Percentiles rank a stretch among this genome's conserved stretches.
Evolutionary conservation across 2,888 invertebrate species (phyloP).

Genomic region (Masnerella sp.): DNA sequence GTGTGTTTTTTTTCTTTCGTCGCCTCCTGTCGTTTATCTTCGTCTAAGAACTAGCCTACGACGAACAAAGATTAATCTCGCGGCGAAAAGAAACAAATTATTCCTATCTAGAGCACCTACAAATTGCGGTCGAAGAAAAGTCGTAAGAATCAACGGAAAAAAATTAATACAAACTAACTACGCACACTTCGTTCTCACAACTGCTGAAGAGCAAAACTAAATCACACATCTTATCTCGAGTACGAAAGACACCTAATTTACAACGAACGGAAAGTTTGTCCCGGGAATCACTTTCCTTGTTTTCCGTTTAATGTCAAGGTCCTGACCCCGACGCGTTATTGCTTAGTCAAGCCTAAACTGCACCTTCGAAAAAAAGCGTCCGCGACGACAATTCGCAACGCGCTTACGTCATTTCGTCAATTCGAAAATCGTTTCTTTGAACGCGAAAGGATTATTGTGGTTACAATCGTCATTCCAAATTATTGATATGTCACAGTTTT

Average conservation of each 20-base stretch:
- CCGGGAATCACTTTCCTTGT: slow-evolving; percentile 43
- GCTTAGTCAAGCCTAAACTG: too few species aligned
- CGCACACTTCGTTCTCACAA: slow-evolving; percentile 32
- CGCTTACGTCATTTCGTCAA: slow-evolving; percentile 15
- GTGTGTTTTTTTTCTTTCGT: background rate
- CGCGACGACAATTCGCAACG: too few species aligned
- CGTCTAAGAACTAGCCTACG: too few species aligned
- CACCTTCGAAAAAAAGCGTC: too few species aligned
- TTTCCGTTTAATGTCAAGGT: too few species aligned
- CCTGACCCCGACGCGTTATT: too few species aligned
- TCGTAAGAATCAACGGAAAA: slow-evolving; percentile 37
- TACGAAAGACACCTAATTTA: slow-evolving; percentile 52
- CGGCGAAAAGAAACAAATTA: slow-evolving; percentile 49
- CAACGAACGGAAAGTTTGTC: slow-evolving; percentile 61
- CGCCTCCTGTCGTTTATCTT: too few species aligned
- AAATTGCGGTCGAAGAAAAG: slow-evolving; percentile 56
- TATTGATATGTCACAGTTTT: slow-evolving; percentile 53
- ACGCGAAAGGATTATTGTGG: slow-evolving; percentile 15
- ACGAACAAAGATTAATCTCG: too few species aligned
- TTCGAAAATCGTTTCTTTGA: slow-evolving; percentile 11
- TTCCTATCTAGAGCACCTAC: slow-evolving; percentile 65
- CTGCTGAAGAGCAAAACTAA: slow-evolving; percentile 30
- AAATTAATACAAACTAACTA: slow-evolving; percentile 27
- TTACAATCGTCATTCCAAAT: slow-evolving; percentile 55
- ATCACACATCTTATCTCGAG: slow-evolving; percentile 38